Percentiles rank a stretch among this genome's conserved stretches.
These are phyloP conservation scores for Ichneumon xanthorius DNA, from an alignment of 2,888 invertebrate species.

Conservation along the genomic window DNA sequence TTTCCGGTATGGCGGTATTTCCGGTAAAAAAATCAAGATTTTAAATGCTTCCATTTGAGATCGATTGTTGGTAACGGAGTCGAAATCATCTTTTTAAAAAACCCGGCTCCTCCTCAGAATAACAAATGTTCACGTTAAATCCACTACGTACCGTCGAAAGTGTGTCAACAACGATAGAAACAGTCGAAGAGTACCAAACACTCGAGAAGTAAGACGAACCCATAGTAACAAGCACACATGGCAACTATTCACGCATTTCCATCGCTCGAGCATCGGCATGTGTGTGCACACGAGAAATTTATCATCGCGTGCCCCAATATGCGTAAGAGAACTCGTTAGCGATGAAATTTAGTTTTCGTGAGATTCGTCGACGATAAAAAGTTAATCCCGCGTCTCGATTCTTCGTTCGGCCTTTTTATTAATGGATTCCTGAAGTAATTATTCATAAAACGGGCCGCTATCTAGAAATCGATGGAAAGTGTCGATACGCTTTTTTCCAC, in stretches of 20 bases:
- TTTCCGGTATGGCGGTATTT: too few relatives aligned
- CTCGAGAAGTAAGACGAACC: constrained; percentile 19
- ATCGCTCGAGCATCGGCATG: not conserved
- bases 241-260: not conserved
- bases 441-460: too few relatives aligned
- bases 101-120: too few relatives aligned
- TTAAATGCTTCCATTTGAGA: too few relatives aligned
- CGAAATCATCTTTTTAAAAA: too few relatives aligned
- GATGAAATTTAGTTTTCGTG: constrained; percentile 35
- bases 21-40: too few relatives aligned
- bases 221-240: not conserved
- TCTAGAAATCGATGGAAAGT: too few relatives aligned
- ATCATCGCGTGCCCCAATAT: too few relatives aligned
- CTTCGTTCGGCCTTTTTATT: too few relatives aligned
- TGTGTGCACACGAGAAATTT: not conserved
- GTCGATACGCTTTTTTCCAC: too few relatives aligned
- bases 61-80: too few relatives aligned
- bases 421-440: too few relatives aligned
- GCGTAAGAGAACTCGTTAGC: constrained; percentile 27
- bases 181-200: constrained; percentile 14
- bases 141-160: constrained; percentile 40
- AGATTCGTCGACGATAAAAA: constrained; percentile 24
- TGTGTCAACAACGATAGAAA: constrained; percentile 31
- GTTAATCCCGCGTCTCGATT: not conserved
- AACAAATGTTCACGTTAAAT: not conserved